phyloP scores from a whole-genome alignment of 2,888 invertebrate species.

The Eurytoma californica region DNA sequence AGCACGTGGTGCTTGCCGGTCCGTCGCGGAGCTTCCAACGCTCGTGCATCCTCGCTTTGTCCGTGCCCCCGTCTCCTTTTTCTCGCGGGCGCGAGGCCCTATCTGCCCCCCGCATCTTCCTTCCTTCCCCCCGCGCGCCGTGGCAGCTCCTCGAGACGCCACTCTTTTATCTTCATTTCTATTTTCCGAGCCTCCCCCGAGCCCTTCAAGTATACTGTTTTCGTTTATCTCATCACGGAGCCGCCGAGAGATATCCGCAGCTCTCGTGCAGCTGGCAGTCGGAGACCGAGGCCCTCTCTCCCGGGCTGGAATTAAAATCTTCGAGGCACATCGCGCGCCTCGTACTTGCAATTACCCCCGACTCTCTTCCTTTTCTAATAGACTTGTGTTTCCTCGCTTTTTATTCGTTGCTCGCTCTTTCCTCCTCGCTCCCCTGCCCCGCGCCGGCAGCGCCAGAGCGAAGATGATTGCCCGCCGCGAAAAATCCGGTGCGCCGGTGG shows the following conservation, averaged over 20 bases:
- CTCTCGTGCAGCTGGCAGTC: neutral
- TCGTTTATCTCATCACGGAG: slow-evolving; percentile 32
- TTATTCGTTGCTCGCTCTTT: neutral
- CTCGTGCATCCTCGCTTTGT: slow-evolving; percentile 36
- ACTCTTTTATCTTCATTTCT: slow-evolving; percentile 31
- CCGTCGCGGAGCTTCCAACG: slow-evolving; percentile 2
- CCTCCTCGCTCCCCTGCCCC: neutral
- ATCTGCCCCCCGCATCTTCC: slow-evolving; percentile 3
- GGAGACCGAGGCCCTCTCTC: neutral
- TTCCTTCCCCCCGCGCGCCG: neutral
- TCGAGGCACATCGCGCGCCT: slow-evolving; percentile 29
- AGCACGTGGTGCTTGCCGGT: slow-evolving; percentile 18
- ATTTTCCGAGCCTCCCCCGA: slow-evolving; percentile 15
- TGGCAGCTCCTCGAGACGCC: neutral
- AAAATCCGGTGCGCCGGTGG: too few relatives aligned
- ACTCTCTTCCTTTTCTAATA: neutral
- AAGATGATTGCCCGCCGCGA: too few relatives aligned
- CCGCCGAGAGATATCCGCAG: neutral
- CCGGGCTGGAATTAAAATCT: slow-evolving; percentile 34
- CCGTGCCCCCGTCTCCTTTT: slow-evolving; percentile 11
- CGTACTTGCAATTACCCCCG: neutral
- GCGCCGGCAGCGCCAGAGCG: too few relatives aligned
- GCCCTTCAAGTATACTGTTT: slow-evolving; percentile 18
- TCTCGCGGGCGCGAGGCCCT: neutral
- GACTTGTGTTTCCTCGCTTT: too few relatives aligned